Evolutionary conservation across 2,113 vertebrate genomes (phyloP).

Genomic region (Oreamnos americanus): DNA sequence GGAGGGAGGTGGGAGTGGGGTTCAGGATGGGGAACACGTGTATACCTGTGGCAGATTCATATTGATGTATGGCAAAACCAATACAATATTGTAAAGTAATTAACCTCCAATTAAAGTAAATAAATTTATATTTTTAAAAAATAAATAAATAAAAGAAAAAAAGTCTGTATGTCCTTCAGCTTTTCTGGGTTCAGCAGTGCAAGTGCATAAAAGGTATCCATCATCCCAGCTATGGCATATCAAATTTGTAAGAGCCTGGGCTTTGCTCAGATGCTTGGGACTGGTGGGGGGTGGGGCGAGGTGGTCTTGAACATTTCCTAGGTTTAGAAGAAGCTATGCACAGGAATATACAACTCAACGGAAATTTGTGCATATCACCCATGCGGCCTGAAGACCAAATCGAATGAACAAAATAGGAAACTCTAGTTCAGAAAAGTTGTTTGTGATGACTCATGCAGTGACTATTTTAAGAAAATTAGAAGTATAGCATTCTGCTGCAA

Average conservation of each 20-base stretch:
- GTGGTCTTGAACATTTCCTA: conserved; percentile 83
- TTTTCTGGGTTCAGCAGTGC: not conserved
- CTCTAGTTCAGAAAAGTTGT: conserved; percentile 91
- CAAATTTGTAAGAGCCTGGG: not conserved
- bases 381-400: conserved; percentile 89
- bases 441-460: conserved; percentile 91
- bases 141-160: no score
- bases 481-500: conserved; percentile 90
- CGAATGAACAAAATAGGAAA: conserved; percentile 95
- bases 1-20: no score
- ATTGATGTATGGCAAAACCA: no score
- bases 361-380: conserved; percentile 89
- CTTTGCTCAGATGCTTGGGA: not conserved
- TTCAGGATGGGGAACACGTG: no score
- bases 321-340: conserved; percentile 90
- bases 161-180: not conserved
- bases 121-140: no score
- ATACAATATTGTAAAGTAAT: no score
- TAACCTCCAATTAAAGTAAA: no score
- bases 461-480: conserved; percentile 90
- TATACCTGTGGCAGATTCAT: no score
- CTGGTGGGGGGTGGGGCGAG: not conserved
- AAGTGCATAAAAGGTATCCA: fast-evolving
- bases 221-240: fast-evolving
- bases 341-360: conserved; percentile 90